phyloP scores from a whole-genome alignment of 2,888 invertebrate species.

The Pycnomerus fuliginosus region DNA sequence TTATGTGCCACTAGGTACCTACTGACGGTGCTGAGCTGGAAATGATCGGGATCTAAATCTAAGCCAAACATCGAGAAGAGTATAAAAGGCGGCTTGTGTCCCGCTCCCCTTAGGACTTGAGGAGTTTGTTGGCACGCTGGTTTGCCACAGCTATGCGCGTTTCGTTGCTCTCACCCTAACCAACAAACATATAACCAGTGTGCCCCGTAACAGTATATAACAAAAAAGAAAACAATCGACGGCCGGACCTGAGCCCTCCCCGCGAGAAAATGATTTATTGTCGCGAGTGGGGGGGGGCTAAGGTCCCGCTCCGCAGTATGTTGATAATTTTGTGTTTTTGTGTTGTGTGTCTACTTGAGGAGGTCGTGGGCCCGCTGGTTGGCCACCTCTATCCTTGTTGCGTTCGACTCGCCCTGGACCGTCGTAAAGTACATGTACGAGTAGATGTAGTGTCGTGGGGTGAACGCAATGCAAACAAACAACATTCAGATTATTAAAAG shows the following conservation, averaged over 20 bases:
- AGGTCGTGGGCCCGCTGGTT: constrained; percentile 97
- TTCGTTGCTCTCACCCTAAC: constrained; percentile 88
- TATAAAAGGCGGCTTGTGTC: constrained; percentile 49
- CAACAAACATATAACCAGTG: constrained; percentile 49
- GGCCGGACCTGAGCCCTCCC: constrained; percentile 26
- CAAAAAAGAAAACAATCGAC: constrained; percentile 14
- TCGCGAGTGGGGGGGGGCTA: constrained; percentile 29
- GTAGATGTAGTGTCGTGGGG: constrained; percentile 41
- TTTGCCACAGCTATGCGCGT: constrained; percentile 95
- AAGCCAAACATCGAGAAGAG: constrained; percentile 47
- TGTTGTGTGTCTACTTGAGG: constrained; percentile 72
- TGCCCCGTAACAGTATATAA: constrained; percentile 35
- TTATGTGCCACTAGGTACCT: neutral
- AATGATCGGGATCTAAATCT: too few relatives aligned
- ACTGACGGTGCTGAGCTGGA: too few relatives aligned
- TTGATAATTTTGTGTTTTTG: constrained; percentile 40
- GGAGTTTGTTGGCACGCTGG: constrained; percentile 94
- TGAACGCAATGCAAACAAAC: constrained; percentile 49
- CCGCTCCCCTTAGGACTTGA: constrained; percentile 65
- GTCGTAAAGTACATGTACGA: constrained; percentile 32
- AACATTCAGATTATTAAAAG: constrained; percentile 49
- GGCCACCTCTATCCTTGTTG: constrained; percentile 93
- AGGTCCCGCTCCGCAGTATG: constrained; percentile 28
- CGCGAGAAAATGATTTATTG: constrained; percentile 15
- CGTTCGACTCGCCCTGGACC: constrained; percentile 82